Conservation (phyloP, 2,888 invertebrate genomes). For the Athalia circularis region DNA sequence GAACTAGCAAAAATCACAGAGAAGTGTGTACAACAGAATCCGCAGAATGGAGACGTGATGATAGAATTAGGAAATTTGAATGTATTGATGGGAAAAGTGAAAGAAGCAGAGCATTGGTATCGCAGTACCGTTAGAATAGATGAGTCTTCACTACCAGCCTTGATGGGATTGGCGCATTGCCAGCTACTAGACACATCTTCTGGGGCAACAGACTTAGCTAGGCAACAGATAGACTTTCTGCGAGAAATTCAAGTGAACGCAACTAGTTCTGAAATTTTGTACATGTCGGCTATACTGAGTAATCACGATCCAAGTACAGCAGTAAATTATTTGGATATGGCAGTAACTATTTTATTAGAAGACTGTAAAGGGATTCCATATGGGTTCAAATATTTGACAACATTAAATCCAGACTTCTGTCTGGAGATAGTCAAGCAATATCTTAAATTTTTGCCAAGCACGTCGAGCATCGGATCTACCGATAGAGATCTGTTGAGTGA, state of each 20-base stretch:
- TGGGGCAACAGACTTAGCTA: slow-evolving; percentile 83
- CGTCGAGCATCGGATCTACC: neutral
- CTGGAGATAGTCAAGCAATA: slow-evolving; percentile 86
- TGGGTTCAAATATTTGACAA: slow-evolving; percentile 84
- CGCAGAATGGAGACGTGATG: slow-evolving; percentile 82
- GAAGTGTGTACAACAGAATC: slow-evolving; percentile 83
- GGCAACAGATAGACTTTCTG: slow-evolving; percentile 91
- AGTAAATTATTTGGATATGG: slow-evolving; percentile 79
- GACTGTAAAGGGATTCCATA: slow-evolving; percentile 79
- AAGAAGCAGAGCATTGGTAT: slow-evolving; percentile 88
- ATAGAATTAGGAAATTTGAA: slow-evolving; percentile 90
- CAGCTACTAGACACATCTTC: slow-evolving; percentile 82
- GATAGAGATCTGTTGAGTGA: slow-evolving; percentile 44
- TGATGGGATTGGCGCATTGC: slow-evolving; percentile 89
- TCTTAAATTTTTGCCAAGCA: slow-evolving; percentile 83
- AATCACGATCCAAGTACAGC: slow-evolving; percentile 77
- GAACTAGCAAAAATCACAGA: slow-evolving; percentile 88
- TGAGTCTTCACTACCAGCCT: slow-evolving; percentile 86
- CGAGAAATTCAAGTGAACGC: slow-evolving; percentile 86
- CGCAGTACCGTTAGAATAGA: slow-evolving; percentile 89
- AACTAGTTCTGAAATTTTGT: slow-evolving; percentile 81
- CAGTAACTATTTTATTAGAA: slow-evolving; percentile 77
- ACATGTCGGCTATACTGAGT: slow-evolving; percentile 82
- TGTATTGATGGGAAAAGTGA: slow-evolving; percentile 82
- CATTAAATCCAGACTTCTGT: slow-evolving; percentile 91